Base-by-base conservation (phyloP, 2,113 vertebrate genomes). In the Cephalophus harveyi region DNA sequence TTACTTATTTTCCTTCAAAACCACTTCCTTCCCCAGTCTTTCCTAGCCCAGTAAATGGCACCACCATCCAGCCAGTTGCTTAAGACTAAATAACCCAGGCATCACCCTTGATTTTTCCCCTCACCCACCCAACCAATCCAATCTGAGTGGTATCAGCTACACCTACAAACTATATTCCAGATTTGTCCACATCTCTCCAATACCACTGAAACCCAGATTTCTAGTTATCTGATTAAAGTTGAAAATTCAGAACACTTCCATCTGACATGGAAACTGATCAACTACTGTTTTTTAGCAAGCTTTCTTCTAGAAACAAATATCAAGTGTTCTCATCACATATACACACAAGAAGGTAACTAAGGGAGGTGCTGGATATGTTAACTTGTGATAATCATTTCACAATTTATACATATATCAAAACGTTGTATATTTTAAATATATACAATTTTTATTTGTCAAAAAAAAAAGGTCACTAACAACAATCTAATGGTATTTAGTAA, bases 291-390 rank as follows among this genome's bases (percentile, higher is more conserved):
- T 97, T 87, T 82, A 89, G 14, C 74, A 64, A 79, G 33, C 82
- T 60, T 43, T 94, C 25, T 87, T 89, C 50, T 93, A 97, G 54
- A 92, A 95, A 95, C 62, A 87, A 30, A 71, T 67, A 91, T 78
- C 46, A 33, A 40, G 48, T 89, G 40, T 94, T 96, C 79, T 90
- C 11, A 67, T 64, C 48, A 81, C 17, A 87, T 60, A 54, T 14
- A 81, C 9, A 50, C 46, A 78, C 27, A 85, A n/a, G 23, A 50
- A 46, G 28, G 67, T 90, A 91, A 94, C 57, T 54, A 64, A 33
- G 55, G 46, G n/a, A 54, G 48, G 21, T 82, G 59, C 54, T 46
- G 7, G 43, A 50, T 52, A 52, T 64, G 7, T 90, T 91, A 81
- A 36, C 85, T 82, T 43, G 74, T 81, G 57, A 43, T 64, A 79